Evolutionary conservation across 2,888 invertebrate species (phyloP).

Genomic region (Prosopocoilus inquinatus): DNA sequence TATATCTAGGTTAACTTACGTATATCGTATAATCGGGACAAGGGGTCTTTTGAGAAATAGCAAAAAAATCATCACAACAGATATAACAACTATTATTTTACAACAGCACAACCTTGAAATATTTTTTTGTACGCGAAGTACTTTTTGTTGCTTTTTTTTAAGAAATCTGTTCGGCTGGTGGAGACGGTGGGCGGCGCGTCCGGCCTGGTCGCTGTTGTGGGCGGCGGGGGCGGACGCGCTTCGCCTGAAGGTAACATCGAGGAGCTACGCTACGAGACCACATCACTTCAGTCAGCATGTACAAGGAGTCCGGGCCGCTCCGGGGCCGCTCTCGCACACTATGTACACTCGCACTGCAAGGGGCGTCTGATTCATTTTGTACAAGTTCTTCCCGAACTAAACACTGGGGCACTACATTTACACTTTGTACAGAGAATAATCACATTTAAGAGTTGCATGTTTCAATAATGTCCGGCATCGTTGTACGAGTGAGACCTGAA

Average conservation of each 20-base stretch:
- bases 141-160: conserved; percentile 39
- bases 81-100: conserved; percentile 54
- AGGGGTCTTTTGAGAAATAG: conserved; percentile 42
- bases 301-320: conserved; percentile 37
- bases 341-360: conserved; percentile 22
- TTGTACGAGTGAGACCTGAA: conserved; percentile 49
- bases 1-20: conserved; percentile 49
- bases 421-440: conserved; percentile 65
- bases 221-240: conserved; percentile 29
- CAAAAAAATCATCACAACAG: conserved; percentile 52
- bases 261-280: conserved; percentile 54
- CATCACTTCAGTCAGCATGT: conserved; percentile 44
- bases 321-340: conserved; percentile 44
- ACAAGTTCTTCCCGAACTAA: conserved; percentile 50
- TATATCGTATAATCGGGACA: conserved; percentile 49
- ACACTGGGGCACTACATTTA: conserved; percentile 55
- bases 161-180: conserved; percentile 35
- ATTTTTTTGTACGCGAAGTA: conserved; percentile 46
- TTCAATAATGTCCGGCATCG: conserved; percentile 50
- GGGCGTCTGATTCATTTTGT: conserved; percentile 37
- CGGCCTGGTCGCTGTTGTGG: conserved; percentile 32
- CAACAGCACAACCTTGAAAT: conserved; percentile 55
- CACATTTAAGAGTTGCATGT: conserved; percentile 58
- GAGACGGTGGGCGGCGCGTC: conserved; percentile 30
- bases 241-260: conserved; percentile 56